Evolutionary conservation across 2,113 vertebrate species (phyloP).

Genomic region (Diglossa brunneiventris): DNA sequence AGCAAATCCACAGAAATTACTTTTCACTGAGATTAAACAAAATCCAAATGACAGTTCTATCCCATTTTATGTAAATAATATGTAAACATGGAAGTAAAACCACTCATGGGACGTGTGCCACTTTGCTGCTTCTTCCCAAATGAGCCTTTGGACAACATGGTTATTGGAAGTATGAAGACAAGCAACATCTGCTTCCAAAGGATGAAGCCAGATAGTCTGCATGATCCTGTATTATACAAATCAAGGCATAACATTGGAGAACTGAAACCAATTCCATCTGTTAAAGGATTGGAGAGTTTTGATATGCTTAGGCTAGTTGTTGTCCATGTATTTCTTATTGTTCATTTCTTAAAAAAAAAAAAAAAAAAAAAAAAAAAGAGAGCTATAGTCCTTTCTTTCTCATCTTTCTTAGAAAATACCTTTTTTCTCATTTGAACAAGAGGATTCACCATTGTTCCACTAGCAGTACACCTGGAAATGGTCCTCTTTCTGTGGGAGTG

Average conservation of each 20-base stretch:
- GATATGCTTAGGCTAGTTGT: not conserved
- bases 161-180: not conserved
- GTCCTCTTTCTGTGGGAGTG: not conserved
- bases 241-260: not conserved
- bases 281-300: not conserved
- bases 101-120: not conserved
- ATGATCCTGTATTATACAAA: not conserved
- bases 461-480: not conserved
- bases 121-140: not conserved
- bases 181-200: conserved; percentile 9
- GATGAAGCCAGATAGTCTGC: not conserved
- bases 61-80: not conserved
- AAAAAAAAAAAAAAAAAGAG: not conserved
- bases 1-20: conserved; percentile 4
- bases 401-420: not conserved
- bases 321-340: not conserved
- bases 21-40: conserved; percentile 22
- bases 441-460: not conserved
- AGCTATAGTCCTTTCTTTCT: not conserved
- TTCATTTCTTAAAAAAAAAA: not conserved
- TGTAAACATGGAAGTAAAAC: not conserved
- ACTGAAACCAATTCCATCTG: not conserved
- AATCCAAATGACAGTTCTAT: not conserved
- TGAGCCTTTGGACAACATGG: not conserved
- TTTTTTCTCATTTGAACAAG: not conserved